Conservation (phyloP, 2,797 vertebrate species). For the Siniperca scherzeri region DNA sequence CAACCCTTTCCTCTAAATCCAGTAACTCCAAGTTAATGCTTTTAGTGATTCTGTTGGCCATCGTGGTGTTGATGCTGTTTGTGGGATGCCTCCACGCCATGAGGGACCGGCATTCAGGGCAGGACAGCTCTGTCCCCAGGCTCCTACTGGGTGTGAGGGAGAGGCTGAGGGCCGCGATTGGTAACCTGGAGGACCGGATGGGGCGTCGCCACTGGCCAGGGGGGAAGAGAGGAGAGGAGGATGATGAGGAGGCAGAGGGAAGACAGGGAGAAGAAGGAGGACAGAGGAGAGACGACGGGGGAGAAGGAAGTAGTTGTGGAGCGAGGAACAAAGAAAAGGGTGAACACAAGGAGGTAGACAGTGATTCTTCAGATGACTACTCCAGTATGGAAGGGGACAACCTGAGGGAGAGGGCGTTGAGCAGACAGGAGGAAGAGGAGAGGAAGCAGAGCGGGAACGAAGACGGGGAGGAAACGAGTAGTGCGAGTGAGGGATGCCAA, state of each 20-base stretch:
- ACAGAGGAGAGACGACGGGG: background rate
- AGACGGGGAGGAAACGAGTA: background rate
- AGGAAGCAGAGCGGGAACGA: background rate
- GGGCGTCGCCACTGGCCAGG: background rate
- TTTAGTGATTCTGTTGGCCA: background rate
- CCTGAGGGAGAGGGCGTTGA: background rate
- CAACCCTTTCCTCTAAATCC: fast-evolving
- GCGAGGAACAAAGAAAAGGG: background rate
- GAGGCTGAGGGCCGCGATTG: background rate
- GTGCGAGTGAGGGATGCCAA: background rate
- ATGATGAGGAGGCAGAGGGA: background rate
- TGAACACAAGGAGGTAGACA: background rate
- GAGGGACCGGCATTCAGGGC: background rate
- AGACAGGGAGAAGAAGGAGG: background rate
- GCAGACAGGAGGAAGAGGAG: background rate
- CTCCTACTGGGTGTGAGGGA: background rate
- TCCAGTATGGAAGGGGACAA: background rate
- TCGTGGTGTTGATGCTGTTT: background rate
- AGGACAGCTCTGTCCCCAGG: background rate
- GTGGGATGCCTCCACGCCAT: background rate
- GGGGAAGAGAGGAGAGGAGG: background rate
- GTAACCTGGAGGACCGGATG: background rate
- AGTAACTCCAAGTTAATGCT: fast-evolving
- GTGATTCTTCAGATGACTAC: background rate
- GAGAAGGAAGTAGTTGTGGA: background rate